Evolutionary conservation across 1,140 invertebrate species (phyloP), one percentile per base, ranked within the genome.

Genomic region (Hestina assimilis): DNA sequence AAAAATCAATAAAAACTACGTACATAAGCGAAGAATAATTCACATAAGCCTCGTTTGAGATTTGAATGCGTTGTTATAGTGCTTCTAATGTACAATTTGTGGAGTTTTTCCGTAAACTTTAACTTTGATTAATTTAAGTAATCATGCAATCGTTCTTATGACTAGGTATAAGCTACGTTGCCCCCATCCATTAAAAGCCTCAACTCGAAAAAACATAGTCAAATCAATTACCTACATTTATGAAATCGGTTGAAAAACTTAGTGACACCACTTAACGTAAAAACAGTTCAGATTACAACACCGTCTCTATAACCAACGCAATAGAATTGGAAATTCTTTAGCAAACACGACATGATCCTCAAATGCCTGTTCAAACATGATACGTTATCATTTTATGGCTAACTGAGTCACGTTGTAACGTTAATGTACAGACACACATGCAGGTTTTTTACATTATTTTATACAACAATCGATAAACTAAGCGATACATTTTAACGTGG

Each of bases 361-460:
- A 43, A 35, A 31, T 58, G 75, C 63, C 61, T 71, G 69, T 73
- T 58, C 62, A 72, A 72, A 79, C 66, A 69, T 61, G 75, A 79
- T 79, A 79, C 47, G 66, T 73, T 81, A 79, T 81, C 78, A 50
- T 31, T 77, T 75, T 75, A 79, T 69, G 68, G 69, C 56, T 64
- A 53, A 60, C 24, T 40, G 67, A 81, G 46, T 79, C 66, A 79
- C 33, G 26, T 52, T 33, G 38, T 41, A 48, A 31, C 24, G 26
- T 29, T 42, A 42, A 52, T 29, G 38, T 52, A 52, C 26, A 53
- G 21, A 46, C 53, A 40, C 15, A 55, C 26, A 55, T 21, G 26
- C 17, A 56, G 17, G 53, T 31, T 48, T 56, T 12, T 11, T n/a
- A 14, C 52, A 14, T 55, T 38, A 8, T 35, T 55, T 31, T 43